Percentiles rank a stretch among this genome's conserved stretches.
Evolutionary conservation across 1,140 invertebrate genomes (phyloP).

Genomic region (Streblospio benedicti): DNA sequence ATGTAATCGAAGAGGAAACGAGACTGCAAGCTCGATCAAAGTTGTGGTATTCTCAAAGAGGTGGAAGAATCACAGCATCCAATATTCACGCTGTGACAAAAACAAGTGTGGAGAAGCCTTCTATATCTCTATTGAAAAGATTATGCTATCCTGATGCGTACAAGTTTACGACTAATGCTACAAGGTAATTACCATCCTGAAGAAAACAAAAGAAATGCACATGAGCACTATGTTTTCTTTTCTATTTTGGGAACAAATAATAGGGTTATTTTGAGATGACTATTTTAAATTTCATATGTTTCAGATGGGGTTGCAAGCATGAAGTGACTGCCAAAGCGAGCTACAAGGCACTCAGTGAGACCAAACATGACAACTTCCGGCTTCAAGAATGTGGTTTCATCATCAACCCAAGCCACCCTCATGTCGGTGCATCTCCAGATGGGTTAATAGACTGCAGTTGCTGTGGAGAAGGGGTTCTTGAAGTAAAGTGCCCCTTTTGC

Average conservation of each 20-base stretch:
- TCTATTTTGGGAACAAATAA: no score
- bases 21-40: constrained; percentile 15
- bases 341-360: no score
- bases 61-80: constrained; percentile 5
- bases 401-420: constrained; percentile 18
- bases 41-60: constrained; percentile 2
- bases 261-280: no score
- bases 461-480: constrained; percentile 18
- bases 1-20: constrained; percentile 17
- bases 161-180: no score
- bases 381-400: constrained; percentile 20
- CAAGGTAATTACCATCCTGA: no score
- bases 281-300: no score
- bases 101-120: constrained; percentile 3
- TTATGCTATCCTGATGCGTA: constrained; percentile 4
- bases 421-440: constrained; percentile 22
- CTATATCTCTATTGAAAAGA: constrained; percentile 1
- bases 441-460: constrained; percentile 18
- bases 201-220: no score
- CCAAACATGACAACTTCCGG: constrained; percentile 18
- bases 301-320: no score
- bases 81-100: constrained; percentile 5
- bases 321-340: no score
- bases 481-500: constrained; percentile 24
- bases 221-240: no score